A percentile compares a stretch with the other conserved stretches of the same genome.
These are phyloP conservation scores for Anableps anableps DNA, from an alignment of 2,797 vertebrate genomes.

Conservation along the genomic window DNA sequence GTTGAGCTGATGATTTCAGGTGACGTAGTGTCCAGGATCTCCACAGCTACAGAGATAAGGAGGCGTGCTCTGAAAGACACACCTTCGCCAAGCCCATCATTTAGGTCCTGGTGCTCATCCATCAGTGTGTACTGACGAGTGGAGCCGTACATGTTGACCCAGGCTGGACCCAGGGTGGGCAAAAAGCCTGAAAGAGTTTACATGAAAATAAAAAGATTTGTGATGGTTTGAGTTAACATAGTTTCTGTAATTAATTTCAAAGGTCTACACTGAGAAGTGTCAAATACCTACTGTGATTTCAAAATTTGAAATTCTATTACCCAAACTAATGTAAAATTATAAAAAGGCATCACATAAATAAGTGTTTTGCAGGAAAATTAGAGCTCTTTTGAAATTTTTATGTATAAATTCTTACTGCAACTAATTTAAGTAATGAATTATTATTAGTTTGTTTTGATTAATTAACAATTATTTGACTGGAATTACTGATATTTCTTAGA, in stretches of 20 bases:
- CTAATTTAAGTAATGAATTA: background rate
- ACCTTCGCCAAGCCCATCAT: constrained; percentile 94
- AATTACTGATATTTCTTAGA: background rate
- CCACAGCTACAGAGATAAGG: constrained; percentile 89
- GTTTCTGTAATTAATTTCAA: too few relatives aligned
- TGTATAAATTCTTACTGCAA: background rate
- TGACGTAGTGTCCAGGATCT: constrained; percentile 92
- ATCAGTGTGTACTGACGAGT: constrained; percentile 95
- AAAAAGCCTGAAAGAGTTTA: constrained; percentile 87
- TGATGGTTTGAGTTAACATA: background rate
- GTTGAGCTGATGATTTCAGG: constrained; percentile 90
- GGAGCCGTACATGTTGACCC: constrained; percentile 99
- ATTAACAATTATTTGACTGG: background rate
- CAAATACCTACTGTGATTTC: too few relatives aligned
- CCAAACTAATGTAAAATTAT: background rate
- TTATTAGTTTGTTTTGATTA: background rate
- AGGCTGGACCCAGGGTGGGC: constrained; percentile 93
- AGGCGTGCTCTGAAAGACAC: constrained; percentile 97
- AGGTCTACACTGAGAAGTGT: background rate
- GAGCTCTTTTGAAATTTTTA: background rate
- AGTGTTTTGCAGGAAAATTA: background rate
- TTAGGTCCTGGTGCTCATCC: constrained; percentile 97
- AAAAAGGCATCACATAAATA: too few relatives aligned
- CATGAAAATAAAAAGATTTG: background rate
- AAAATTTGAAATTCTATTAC: background rate